A percentile compares a stretch with the other conserved stretches of the same genome.
phyloP scores from a whole-genome alignment of 2,888 invertebrate genomes.

The Cerastis leucographa region DNA sequence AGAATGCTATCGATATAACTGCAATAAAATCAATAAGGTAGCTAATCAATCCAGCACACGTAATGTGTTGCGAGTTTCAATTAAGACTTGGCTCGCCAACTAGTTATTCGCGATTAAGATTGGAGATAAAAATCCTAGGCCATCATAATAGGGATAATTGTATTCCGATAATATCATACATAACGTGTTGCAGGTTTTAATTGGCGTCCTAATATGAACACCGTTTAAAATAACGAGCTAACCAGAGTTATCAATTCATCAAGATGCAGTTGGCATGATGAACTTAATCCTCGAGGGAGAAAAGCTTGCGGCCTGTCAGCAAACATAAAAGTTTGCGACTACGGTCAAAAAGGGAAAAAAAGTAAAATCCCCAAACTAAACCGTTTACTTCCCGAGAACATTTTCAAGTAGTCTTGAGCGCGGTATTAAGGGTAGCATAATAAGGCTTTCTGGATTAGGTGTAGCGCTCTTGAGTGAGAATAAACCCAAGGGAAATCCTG shows the following conservation, averaged over 20 bases:
- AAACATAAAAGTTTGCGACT: conserved; percentile 70
- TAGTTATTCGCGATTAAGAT: conserved; percentile 59
- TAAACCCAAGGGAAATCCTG: conserved; percentile 90
- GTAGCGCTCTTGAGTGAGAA: conserved; percentile 90
- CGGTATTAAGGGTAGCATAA: conserved; percentile 90
- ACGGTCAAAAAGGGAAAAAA: conserved; percentile 69
- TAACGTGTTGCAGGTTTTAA: conserved; percentile 58
- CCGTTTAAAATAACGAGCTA: conserved; percentile 33
- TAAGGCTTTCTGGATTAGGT: conserved; percentile 91
- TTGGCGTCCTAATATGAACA: conserved; percentile 49
- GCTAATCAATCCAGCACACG: conserved; percentile 64
- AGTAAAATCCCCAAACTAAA: conserved; percentile 76
- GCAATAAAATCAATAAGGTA: conserved; percentile 63
- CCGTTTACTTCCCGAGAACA: conserved; percentile 86
- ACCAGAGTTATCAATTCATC: conserved; percentile 51
- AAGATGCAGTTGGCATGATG: conserved; percentile 42
- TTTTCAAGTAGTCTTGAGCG: conserved; percentile 90
- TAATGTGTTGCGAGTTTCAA: conserved; percentile 64
- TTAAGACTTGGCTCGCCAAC: conserved; percentile 62
- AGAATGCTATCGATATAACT: conserved; percentile 60
- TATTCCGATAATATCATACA: conserved; percentile 64
- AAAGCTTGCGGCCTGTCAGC: conserved; percentile 42
- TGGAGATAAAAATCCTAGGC: conserved; percentile 60
- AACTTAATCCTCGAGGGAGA: conserved; percentile 39
- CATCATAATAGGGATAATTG: conserved; percentile 66